Evolutionary conservation across 53 echinoderm and acorn worm genomes (phyloP).

Genomic region (Apostichopus leukothele): DNA sequence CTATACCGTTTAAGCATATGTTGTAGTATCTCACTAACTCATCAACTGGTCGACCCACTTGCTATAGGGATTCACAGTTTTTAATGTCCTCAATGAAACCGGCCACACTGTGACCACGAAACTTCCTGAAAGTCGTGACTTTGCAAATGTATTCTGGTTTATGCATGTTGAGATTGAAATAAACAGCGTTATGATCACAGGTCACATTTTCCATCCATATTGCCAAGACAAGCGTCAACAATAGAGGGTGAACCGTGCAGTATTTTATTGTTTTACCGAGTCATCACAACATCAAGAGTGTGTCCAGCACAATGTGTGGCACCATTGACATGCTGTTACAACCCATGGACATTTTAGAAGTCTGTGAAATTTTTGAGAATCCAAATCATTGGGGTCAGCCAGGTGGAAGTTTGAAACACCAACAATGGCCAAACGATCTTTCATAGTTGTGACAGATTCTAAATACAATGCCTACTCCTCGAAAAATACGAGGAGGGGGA

Average conservation of each 20-base stretch:
- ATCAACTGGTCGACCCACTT: background rate
- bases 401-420: slow-evolving; percentile 32
- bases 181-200: slow-evolving; percentile 19
- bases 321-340: slow-evolving; percentile 25
- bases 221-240: background rate
- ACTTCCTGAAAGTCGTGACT: background rate
- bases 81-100: slow-evolving; percentile 15
- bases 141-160: slow-evolving; percentile 17
- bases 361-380: slow-evolving; percentile 10
- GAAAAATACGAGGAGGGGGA: slow-evolving; percentile 39
- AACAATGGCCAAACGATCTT: slow-evolving; percentile 5
- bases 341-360: slow-evolving; percentile 8
- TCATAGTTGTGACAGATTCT: slow-evolving; percentile 3
- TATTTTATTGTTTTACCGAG: background rate
- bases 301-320: slow-evolving; percentile 42
- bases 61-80: background rate
- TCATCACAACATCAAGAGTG: slow-evolving; percentile 43
- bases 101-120: background rate
- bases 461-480: slow-evolving; percentile 37
- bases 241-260: background rate
- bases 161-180: slow-evolving; percentile 3
- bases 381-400: slow-evolving; percentile 15
- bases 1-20: background rate
- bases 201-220: background rate
- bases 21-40: slow-evolving; percentile 19